Base-by-base conservation (phyloP, 2,113 vertebrate species). In the Ammospiza nelsoni region DNA sequence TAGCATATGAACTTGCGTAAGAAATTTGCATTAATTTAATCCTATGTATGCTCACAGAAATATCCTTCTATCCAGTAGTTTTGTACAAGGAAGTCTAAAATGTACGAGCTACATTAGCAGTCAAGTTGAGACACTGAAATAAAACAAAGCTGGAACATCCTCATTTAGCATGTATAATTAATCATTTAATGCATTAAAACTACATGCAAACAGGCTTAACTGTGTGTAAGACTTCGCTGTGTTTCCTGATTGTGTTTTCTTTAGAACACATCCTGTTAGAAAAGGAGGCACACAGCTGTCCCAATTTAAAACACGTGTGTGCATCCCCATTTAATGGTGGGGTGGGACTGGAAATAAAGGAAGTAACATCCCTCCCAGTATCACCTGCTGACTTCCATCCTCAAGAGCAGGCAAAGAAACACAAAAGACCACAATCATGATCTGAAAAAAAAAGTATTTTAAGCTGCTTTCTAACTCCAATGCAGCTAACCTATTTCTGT, bases 21-120 rank as follows among this genome's bases (percentile, higher is more conserved):
- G 52, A 78, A 88, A 94, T 94, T 48, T 93, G 76, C 68, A 81
- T 96, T 78, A 27, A 71, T 81, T 89, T 86, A 79, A 74, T 87
- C 57, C 65, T 28, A n/a, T 24, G 9, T 13, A 59, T 12, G 59
- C 35, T 74, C 37, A 66, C 0, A 87, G 57, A 94, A 81, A 78
- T 25, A 67, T 22, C 25, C 28, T 93, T 51, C 73, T 67, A 37
- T 63, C 74, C 10, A 51, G 39, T 12, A 81, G 76, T 13, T 92
- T 67, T 35, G 35, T 28, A 90, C 57, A 41, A 86, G 65, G 83
- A 94, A 92, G 76, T 54, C 43, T 68, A 67, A 84, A 84, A 71
- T 3, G 4, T 8, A 90, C 0, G 0, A 86, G 68, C 65, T 67
- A 62, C 1, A 0, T 43, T 31, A 67, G 83, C 83, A 71, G 63